phyloP scores from a whole-genome alignment of 2,797 vertebrate species.

The Benthosema pterotum region DNA sequence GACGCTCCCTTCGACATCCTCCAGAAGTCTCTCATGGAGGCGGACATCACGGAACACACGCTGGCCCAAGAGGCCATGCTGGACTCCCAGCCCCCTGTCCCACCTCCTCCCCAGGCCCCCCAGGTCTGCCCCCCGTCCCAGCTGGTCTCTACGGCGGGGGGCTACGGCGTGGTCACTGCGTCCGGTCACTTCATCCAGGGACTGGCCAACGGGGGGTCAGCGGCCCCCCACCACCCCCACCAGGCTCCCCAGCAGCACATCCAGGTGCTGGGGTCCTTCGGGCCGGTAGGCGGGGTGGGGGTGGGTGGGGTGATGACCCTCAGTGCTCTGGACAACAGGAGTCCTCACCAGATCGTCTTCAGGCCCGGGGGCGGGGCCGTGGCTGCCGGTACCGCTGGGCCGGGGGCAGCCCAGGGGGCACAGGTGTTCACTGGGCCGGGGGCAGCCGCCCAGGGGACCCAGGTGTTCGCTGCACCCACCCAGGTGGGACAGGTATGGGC shows the following conservation, averaged over 20 bases:
- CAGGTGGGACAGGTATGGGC: conserved; percentile 85
- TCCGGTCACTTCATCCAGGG: conserved; percentile 93
- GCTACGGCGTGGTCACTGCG: conserved; percentile 86
- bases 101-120: conserved; percentile 82
- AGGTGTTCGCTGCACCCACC: conserved; percentile 85
- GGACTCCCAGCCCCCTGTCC: conserved; percentile 83
- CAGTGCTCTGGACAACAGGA: conserved; percentile 92
- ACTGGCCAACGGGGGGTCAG: conserved; percentile 92
- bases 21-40: conserved; percentile 97
- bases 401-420: conserved; percentile 79
- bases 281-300: conserved; percentile 73
- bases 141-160: conserved; percentile 88
- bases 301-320: conserved; percentile 93
- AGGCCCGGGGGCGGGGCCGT: conserved; percentile 87
- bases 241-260: conserved; percentile 94
- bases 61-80: conserved; percentile 96
- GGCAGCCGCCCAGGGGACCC: conserved; percentile 78
- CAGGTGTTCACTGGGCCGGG: conserved; percentile 86
- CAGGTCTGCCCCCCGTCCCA: conserved; percentile 87
- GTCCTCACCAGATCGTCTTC: conserved; percentile 92
- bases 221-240: too few relatives aligned
- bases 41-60: conserved; percentile 98
- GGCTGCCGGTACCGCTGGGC: conserved; percentile 65
- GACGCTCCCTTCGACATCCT: conserved; percentile 99
- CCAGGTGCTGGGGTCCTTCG: conserved; percentile 93